Evolutionary conservation across 2,888 invertebrate genomes (phyloP), one percentile per base, ranked within the genome.

Genomic region (Athalia rosae): DNA sequence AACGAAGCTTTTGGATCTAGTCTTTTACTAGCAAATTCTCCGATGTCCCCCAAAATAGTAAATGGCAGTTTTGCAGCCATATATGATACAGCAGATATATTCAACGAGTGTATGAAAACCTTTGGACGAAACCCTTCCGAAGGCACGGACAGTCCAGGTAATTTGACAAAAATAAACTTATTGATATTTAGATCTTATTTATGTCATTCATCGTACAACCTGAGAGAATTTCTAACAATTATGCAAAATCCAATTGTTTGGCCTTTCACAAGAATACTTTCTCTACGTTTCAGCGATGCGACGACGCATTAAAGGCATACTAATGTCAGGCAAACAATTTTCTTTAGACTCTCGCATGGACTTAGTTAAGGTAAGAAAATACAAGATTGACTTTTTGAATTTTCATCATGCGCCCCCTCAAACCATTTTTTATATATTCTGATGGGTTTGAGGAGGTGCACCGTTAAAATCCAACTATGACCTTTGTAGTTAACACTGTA

Each of bases 31-130:
- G 96, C 98, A 71, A 99, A 99, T 90, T 97, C 97, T 3, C 98
- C 98, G 0, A 96, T 97, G 95, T 98, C 98, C 4, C 99, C 99
- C 0, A 99, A 98, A 91, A 96, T 99, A 73, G 97, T 98, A 3
- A 97, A 98, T 84, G 98, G 97, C 4, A 97, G 97, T 67, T 98
- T 97, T 89, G 97, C 95, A 0, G 98, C 97, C 45, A 95, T 98
- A 80, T 96, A 96, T 84, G 97, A 98, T 87, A 94, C 94, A 78
- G 93, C 93, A 69, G 95, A 95, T 84, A 92, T 94, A 5, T 91
- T 95, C 80, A 93, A 93, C 11, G 95, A 95, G 69, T 95, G 95
- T 85, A 93, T 94, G 59, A 94, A 93, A 86, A 94, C 94, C 13
- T 93, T 95, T 82, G 93, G 93, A 2, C 93, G 93, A 85, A 90